Evolutionary conservation across 2,888 invertebrate genomes (phyloP).

Genomic region (Uropetala carovei): DNA sequence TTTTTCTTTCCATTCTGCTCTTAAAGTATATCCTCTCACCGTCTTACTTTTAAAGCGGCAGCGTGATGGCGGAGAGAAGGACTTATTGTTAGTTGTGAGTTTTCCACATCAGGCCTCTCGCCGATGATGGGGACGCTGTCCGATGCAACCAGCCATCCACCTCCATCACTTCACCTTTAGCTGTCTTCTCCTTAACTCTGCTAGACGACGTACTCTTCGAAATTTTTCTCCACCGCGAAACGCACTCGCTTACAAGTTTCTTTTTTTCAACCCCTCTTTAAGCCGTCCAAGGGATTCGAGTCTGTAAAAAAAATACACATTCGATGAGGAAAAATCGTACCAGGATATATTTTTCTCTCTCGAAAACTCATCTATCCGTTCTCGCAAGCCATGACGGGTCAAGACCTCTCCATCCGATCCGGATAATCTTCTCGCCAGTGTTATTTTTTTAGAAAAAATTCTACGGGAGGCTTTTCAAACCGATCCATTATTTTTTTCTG

Average conservation of each 20-base stretch:
- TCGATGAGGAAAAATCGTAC: neutral
- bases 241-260: too few relatives aligned
- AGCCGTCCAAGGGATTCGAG: too few relatives aligned
- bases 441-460: neutral
- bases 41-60: neutral
- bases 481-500: neutral
- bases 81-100: neutral
- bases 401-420: neutral
- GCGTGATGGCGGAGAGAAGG: neutral
- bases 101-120: too few relatives aligned
- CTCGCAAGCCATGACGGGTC: neutral
- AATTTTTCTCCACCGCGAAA: too few relatives aligned
- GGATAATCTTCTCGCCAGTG: neutral
- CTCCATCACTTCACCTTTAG: too few relatives aligned
- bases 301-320: neutral
- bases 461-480: neutral
- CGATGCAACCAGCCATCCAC: too few relatives aligned
- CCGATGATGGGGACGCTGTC: too few relatives aligned
- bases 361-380: neutral
- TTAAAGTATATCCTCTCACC: neutral
- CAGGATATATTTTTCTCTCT: neutral
- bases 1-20: neutral
- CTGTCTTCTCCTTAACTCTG: too few relatives aligned
- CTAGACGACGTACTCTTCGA: too few relatives aligned
- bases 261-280: too few relatives aligned